A percentile compares a stretch with the other conserved stretches of the same genome.
Conservation (phyloP, 2,797 vertebrate genomes). For the Lagodon rhomboides region DNA sequence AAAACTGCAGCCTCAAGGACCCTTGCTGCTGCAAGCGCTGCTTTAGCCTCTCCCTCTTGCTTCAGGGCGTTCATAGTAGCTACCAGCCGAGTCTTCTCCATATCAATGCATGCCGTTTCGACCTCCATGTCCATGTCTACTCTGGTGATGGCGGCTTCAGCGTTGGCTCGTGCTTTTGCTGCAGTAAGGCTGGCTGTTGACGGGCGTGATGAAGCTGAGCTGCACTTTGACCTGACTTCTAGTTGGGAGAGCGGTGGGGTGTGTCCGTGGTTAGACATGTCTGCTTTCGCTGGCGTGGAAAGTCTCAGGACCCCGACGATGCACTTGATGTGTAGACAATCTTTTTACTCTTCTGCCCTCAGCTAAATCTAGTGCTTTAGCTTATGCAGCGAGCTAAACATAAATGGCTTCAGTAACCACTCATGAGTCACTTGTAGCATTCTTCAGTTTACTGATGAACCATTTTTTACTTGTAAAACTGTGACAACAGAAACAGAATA, state of each 20-base stretch:
- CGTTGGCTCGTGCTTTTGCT: constrained; percentile 6
- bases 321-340: neutral
- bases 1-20: constrained; percentile 9
- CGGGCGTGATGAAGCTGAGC: neutral
- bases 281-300: neutral
- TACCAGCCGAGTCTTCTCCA: neutral
- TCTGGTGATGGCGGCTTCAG: constrained; percentile 13
- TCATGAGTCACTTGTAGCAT: too few species aligned
- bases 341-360: neutral
- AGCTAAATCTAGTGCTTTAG: too few species aligned
- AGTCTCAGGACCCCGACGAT: neutral
- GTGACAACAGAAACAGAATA: too few species aligned
- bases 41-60: constrained; percentile 6
- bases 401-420: too few species aligned
- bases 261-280: neutral
- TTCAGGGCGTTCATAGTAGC: constrained; percentile 11
- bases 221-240: constrained; percentile 3
- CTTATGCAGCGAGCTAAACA: too few species aligned
- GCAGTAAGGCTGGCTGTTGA: neutral
- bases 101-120: constrained; percentile 8
- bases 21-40: neutral
- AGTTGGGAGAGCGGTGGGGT: constrained; percentile 1
- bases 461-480: too few species aligned
- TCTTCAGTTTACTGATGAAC: too few species aligned
- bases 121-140: constrained; percentile 18